Conservation (phyloP, 92 coral and sea anemone genomes). For the Muricea muricata region DNA sequence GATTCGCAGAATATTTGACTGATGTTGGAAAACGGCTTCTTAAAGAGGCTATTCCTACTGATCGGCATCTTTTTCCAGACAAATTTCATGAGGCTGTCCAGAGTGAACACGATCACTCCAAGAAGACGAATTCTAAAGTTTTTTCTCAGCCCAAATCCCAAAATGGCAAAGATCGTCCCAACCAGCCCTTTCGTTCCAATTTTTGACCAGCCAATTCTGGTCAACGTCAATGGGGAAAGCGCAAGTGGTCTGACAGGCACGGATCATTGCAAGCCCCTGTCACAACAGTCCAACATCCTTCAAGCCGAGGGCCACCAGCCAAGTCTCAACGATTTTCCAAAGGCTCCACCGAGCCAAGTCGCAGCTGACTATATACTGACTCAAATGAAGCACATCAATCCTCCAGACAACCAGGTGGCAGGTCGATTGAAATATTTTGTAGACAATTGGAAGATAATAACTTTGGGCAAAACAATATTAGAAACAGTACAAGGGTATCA, state of each 20-base stretch:
- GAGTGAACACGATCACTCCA: slow-evolving; percentile 19
- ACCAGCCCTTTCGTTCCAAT: slow-evolving; percentile 29
- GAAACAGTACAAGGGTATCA: slow-evolving; percentile 63
- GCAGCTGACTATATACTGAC: slow-evolving; percentile 59
- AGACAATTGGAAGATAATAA: slow-evolving; percentile 50
- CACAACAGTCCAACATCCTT: slow-evolving; percentile 3
- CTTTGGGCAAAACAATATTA: slow-evolving; percentile 57
- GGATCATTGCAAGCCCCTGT: slow-evolving; percentile 42
- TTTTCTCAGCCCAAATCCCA: slow-evolving; percentile 6
- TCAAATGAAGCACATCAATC: slow-evolving; percentile 21
- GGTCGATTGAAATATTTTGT: slow-evolving; percentile 60
- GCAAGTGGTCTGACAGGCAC: slow-evolving; percentile 39
- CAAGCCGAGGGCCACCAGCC: slow-evolving; percentile 35
- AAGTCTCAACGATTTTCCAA: slow-evolving; percentile 39
- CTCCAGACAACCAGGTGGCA: slow-evolving; percentile 36
- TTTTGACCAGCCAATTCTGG: neutral
- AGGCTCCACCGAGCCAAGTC: slow-evolving; percentile 27
- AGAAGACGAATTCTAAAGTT: slow-evolving; percentile 26
- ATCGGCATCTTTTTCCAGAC: slow-evolving; percentile 21
- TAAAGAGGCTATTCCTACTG: slow-evolving; percentile 30
- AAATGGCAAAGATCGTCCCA: neutral
- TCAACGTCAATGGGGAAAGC: neutral
- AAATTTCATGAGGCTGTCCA: slow-evolving; percentile 23
- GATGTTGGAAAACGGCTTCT: slow-evolving; percentile 64
- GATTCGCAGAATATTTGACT: slow-evolving; percentile 47